phyloP scores from a whole-genome alignment of 2,797 vertebrate species.

The Chaenodraco wilsoni region DNA sequence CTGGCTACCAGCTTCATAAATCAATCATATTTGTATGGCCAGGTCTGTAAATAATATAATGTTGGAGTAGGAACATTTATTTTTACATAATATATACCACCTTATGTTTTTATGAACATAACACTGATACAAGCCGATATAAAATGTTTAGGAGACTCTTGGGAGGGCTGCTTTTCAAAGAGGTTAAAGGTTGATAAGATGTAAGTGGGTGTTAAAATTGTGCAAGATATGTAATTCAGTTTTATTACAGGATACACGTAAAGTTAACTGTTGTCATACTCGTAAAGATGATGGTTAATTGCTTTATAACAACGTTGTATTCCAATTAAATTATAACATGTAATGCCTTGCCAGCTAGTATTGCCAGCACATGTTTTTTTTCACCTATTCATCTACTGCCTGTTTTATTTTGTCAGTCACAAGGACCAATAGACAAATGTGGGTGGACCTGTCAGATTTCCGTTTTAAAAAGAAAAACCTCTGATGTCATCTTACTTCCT shows the following conservation, averaged over 20 bases:
- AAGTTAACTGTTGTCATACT: neutral
- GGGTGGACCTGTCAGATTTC: slow-evolving; percentile 19
- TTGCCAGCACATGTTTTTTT: slow-evolving; percentile 26
- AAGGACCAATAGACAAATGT: slow-evolving; percentile 14
- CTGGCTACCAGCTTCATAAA: slow-evolving; percentile 54
- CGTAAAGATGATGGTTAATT: slow-evolving; percentile 23
- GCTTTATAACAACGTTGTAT: slow-evolving; percentile 20
- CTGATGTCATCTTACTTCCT: slow-evolving; percentile 41
- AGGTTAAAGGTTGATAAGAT: slow-evolving; percentile 41
- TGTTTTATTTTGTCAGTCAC: slow-evolving; percentile 37
- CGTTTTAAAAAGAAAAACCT: slow-evolving; percentile 34
- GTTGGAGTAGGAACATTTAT: slow-evolving; percentile 33
- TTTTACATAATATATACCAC: slow-evolving; percentile 43
- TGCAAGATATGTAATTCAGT: neutral
- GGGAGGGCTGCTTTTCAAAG: slow-evolving; percentile 20
- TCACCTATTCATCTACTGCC: slow-evolving; percentile 25
- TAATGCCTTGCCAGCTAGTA: neutral
- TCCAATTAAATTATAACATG: slow-evolving; percentile 19
- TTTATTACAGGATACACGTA: slow-evolving; percentile 23
- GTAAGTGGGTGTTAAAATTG: slow-evolving; percentile 21
- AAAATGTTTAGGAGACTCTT: slow-evolving; percentile 30
- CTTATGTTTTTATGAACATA: slow-evolving; percentile 32
- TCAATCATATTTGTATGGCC: slow-evolving; percentile 56
- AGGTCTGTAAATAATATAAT: slow-evolving; percentile 46
- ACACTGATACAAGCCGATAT: slow-evolving; percentile 12